phyloP scores from a whole-genome alignment of 2,888 invertebrate genomes.

The Cephus spinipes region DNA sequence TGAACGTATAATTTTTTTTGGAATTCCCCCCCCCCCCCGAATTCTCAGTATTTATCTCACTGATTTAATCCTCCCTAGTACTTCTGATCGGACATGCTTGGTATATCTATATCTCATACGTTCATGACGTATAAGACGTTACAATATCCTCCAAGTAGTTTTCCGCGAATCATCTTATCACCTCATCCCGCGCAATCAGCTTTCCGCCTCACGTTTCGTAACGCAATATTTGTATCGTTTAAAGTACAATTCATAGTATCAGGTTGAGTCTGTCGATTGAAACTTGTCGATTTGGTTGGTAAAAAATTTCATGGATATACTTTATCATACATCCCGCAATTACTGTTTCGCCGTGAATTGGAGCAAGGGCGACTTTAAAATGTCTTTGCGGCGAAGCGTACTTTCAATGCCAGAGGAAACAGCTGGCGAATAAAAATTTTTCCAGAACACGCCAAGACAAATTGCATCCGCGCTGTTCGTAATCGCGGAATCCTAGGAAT shows the following conservation, averaged over 20 bases:
- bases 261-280: neutral
- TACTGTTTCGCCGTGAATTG: neutral
- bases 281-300: neutral
- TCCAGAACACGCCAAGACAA: neutral
- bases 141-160: neutral
- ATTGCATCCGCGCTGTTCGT: neutral
- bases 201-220: neutral
- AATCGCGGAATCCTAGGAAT: neutral
- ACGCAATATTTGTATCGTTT: neutral
- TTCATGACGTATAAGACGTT: neutral
- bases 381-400: neutral
- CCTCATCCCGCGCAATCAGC: neutral
- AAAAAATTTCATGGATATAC: neutral
- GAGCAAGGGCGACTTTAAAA: neutral
- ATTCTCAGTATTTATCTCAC: neutral
- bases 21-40: rapidly evolving
- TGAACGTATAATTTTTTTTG: neutral
- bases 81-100: neutral
- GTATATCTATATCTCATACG: neutral
- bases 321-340: neutral
- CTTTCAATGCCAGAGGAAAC: neutral
- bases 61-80: neutral
- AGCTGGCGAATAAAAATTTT: neutral
- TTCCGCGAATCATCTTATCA: neutral
- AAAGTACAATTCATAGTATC: neutral